phyloP scores from a whole-genome alignment of 2,113 vertebrate genomes.

The Psittacula cyanocephala region DNA sequence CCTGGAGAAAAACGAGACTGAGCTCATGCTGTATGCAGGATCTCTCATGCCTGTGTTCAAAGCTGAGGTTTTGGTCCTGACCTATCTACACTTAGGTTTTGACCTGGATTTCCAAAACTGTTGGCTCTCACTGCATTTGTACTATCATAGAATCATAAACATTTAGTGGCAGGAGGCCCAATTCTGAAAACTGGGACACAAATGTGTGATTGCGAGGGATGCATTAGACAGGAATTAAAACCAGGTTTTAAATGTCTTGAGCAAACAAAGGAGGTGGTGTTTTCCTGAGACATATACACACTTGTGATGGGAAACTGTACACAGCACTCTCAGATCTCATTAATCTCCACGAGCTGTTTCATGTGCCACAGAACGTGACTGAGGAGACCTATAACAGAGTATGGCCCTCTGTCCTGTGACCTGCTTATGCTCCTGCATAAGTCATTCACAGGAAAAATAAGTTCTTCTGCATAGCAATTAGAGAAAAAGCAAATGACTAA shows the following conservation, averaged over 20 bases:
- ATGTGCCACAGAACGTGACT: background rate
- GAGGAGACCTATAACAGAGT: background rate
- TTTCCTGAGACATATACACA: background rate
- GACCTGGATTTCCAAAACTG: background rate
- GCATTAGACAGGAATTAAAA: background rate
- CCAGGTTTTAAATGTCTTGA: background rate
- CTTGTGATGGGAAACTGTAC: background rate
- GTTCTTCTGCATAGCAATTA: background rate
- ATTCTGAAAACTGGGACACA: background rate
- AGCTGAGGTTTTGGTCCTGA: background rate
- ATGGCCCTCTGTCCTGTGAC: background rate
- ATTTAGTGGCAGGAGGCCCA: rapidly evolving
- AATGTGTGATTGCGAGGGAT: rapidly evolving
- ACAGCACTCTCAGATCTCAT: background rate
- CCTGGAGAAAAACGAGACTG: background rate
- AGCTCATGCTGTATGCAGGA: background rate
- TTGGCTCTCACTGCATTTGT: background rate
- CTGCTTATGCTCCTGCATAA: background rate
- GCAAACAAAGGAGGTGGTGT: background rate
- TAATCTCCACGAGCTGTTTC: background rate
- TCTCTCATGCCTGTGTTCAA: background rate
- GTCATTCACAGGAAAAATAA: background rate
- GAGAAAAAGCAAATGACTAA: background rate
- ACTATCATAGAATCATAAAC: background rate
- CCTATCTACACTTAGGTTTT: background rate